Evolutionary conservation across 2,888 invertebrate genomes (phyloP), one percentile per base, ranked within the genome.

Genomic region (Sericinus montela): DNA sequence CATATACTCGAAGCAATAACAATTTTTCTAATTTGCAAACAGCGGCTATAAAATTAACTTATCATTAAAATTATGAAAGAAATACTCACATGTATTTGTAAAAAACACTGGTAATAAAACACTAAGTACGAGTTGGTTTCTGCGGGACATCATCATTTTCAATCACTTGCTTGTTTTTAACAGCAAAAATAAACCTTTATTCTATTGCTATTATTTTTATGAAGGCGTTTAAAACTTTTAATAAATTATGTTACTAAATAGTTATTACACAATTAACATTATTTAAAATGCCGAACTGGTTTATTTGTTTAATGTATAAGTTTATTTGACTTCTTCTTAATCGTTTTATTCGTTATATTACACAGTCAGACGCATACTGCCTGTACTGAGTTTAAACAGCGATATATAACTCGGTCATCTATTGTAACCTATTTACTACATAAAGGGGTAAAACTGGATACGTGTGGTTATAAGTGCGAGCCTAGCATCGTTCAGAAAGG

Each of bases 371-470:
- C 19, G 46, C 53, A 55, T 59, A 80, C 75, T 80, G 76, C 60
- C 50, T 48, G 54, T 36, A 45, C 38, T 42, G 54, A 55, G 53
- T 53, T 59, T 60, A 56, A 60, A 41, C 62, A 53, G 59, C 64
- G 65, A 63, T 69, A 70, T 80, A 75, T 80, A 79, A 74, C 66
- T 55, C 63, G 62, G 60, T 44, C 60, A 57, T 48, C 52, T 52
- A 61, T 67, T 67, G 65, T 69, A 56, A 46, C 28, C 46, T 53
- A 42, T 29, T 49, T 57, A 49, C 39, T 39, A 39, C 39, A 69
- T 67, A 69, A 71, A 73, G 64, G 44, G 65, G 60, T 48, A 15
- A 52, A 71, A 69, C 72, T 63, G 69, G 75, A 57, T 72, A 47
- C 44, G 54, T 61, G 69, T 65, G 62, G 73, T 56, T 74, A 54